Percentiles rank a stretch among this genome's conserved stretches.
Conservation (phyloP, 2,888 invertebrate genomes). For the Spilarctia lutea region DNA sequence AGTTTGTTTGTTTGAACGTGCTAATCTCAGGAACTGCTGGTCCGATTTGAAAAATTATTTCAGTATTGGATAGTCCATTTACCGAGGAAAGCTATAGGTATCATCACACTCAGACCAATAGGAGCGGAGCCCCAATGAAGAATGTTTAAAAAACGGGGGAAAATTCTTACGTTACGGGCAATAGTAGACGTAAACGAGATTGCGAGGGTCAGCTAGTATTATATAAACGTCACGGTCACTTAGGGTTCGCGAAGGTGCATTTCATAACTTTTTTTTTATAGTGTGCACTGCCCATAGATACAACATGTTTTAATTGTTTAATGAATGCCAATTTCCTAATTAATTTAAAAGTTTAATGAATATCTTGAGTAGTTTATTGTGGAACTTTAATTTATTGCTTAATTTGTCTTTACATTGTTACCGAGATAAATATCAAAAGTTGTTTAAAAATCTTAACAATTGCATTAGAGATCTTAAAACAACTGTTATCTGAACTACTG, state of each 20-base stretch:
- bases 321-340: constrained; percentile 22
- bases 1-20: too few species aligned
- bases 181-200: too few species aligned
- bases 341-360: constrained; percentile 26
- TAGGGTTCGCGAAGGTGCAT: constrained; percentile 52
- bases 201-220: too few species aligned
- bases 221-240: constrained; percentile 74
- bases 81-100: too few species aligned
- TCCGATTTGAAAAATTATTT: too few species aligned
- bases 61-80: too few species aligned
- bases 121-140: too few species aligned
- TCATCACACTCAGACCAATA: too few species aligned
- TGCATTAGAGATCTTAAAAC: not conserved
- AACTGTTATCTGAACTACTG: not conserved
- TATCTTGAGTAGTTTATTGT: constrained; percentile 31
- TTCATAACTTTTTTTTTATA: constrained; percentile 49
- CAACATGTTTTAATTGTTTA: constrained; percentile 34
- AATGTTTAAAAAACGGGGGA: too few species aligned
- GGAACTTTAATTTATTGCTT: constrained; percentile 23
- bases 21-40: too few species aligned
- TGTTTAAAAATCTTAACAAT: not conserved
- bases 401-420: constrained; percentile 41
- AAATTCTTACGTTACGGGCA: too few species aligned
- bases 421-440: not conserved
- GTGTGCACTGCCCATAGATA: constrained; percentile 20